These are phyloP conservation scores for Bombyx huttoni DNA, from an alignment of 2,888 invertebrate genomes.

Conservation along the genomic window DNA sequence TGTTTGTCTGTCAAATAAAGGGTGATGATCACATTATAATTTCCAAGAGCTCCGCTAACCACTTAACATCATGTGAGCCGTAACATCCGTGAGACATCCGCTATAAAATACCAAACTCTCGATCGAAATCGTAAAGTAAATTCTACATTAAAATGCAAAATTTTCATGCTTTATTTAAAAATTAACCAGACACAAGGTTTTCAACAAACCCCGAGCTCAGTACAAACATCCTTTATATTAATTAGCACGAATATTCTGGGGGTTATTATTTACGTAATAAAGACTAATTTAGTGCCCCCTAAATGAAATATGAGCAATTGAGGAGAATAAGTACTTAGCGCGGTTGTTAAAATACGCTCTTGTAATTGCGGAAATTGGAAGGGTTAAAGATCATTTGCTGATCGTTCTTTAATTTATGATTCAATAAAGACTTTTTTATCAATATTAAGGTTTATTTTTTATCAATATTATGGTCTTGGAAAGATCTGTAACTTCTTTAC, in stretches of 20 bases:
- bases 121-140: too few relatives aligned
- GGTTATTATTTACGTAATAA: conserved; percentile 68
- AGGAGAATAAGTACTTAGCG: conserved; percentile 55
- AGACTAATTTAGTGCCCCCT: conserved; percentile 62
- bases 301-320: conserved; percentile 66
- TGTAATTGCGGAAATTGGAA: neutral
- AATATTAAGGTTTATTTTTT: too few relatives aligned
- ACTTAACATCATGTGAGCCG: too few relatives aligned
- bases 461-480: too few relatives aligned
- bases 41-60: too few relatives aligned
- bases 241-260: conserved; percentile 65
- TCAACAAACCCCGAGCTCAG: neutral
- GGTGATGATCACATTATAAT: too few relatives aligned
- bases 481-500: too few relatives aligned
- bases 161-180: neutral
- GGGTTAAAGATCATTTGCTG: neutral
- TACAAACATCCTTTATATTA: conserved; percentile 55
- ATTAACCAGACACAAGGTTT: neutral
- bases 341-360: conserved; percentile 20
- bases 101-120: too few relatives aligned
- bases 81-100: too few relatives aligned
- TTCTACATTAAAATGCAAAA: too few relatives aligned
- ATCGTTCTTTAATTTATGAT: neutral
- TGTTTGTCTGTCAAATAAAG: too few relatives aligned
- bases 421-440: neutral